A percentile compares a stretch with the other conserved stretches of the same genome.
These are phyloP conservation scores for Ceratitis capitata DNA, from an alignment of 1,140 invertebrate species.

Conservation along the genomic window DNA sequence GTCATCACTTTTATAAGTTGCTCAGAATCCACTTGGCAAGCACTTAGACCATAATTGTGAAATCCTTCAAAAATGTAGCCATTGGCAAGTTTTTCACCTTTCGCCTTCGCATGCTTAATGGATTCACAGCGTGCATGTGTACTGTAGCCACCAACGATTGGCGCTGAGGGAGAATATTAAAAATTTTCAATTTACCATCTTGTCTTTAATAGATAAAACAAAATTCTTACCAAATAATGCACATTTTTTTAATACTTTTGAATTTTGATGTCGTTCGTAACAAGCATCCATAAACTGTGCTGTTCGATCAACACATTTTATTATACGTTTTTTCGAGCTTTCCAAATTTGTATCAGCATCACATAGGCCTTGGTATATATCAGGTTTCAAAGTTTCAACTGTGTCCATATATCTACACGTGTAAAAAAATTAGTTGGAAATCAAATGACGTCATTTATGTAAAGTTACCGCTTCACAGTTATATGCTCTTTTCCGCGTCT, in stretches of 20 bases:
- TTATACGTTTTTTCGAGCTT: slow-evolving; percentile 74
- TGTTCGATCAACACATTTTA: slow-evolving; percentile 74
- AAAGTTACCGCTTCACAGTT: slow-evolving; percentile 66
- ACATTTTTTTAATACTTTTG: slow-evolving; percentile 65
- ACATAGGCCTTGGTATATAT: slow-evolving; percentile 80
- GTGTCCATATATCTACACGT: slow-evolving; percentile 74
- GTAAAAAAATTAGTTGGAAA: neutral
- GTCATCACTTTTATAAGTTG: slow-evolving; percentile 69
- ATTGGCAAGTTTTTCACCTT: slow-evolving; percentile 66
- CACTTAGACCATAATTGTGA: slow-evolving; percentile 73
- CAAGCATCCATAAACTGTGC: slow-evolving; percentile 71
- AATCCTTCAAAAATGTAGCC: slow-evolving; percentile 86
- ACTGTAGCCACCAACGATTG: slow-evolving; percentile 79
- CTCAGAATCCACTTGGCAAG: slow-evolving; percentile 68
- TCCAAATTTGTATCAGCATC: slow-evolving; percentile 81
- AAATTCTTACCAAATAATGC: slow-evolving; percentile 54
- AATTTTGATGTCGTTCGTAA: slow-evolving; percentile 69
- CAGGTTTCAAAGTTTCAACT: slow-evolving; percentile 79
- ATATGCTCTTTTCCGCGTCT: slow-evolving; percentile 76
- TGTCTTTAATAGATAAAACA: neutral
- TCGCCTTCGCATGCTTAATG: slow-evolving; percentile 71
- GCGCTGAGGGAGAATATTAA: too few relatives aligned
- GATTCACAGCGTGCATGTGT: slow-evolving; percentile 70
- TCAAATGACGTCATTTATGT: neutral
- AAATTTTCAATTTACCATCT: neutral